These are phyloP conservation scores for Lamellibrachia luymesi DNA, from an alignment of 1,140 invertebrate species.

Conservation along the genomic window DNA sequence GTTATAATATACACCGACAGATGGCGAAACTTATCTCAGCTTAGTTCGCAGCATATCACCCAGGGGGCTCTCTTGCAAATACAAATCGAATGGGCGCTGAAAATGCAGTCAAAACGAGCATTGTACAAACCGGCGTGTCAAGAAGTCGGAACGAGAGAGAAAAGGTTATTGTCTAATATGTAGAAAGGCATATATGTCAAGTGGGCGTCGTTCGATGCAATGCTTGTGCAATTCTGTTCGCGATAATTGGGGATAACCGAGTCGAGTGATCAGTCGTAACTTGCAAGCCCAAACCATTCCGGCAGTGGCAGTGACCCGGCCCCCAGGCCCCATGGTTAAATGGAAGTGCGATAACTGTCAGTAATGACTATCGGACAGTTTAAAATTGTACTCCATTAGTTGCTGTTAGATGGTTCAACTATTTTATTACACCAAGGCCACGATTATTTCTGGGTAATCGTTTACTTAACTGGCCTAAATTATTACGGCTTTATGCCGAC, in stretches of 20 bases:
- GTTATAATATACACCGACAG: background rate
- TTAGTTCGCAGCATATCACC: background rate
- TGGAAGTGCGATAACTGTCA: too few species aligned
- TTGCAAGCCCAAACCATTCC: background rate
- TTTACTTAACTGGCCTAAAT: too few species aligned
- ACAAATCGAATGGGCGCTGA: background rate
- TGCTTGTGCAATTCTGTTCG: background rate
- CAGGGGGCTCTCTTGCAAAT: background rate
- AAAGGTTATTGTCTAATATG: background rate
- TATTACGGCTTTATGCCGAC: too few species aligned
- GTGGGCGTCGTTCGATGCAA: background rate
- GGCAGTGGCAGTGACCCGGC: too few species aligned
- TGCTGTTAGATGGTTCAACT: too few species aligned
- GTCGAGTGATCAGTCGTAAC: background rate
- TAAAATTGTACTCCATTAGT: too few species aligned
- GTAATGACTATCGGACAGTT: too few species aligned
- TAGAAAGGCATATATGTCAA: background rate
- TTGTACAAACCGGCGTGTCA: background rate
- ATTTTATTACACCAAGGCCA: too few species aligned
- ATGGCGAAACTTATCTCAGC: background rate
- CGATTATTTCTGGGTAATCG: too few species aligned
- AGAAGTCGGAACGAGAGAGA: background rate
- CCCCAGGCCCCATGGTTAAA: too few species aligned
- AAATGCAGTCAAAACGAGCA: background rate
- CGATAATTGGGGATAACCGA: background rate